Evolutionary conservation across 2,888 invertebrate genomes (phyloP).

Genomic region (Drosophila formosana): DNA sequence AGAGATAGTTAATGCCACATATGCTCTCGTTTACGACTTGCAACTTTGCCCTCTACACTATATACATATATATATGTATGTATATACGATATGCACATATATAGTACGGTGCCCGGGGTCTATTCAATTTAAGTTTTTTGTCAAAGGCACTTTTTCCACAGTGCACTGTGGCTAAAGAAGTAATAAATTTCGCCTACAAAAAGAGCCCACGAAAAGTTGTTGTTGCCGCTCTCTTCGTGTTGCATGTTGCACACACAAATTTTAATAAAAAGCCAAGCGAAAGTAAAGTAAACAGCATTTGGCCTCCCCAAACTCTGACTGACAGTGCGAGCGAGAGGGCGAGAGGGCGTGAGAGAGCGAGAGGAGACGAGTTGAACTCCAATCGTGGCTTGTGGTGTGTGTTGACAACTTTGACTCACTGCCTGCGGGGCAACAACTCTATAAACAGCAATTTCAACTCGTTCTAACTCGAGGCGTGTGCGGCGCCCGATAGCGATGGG

Average conservation of each 20-base stretch:
- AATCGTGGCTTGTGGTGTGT: constrained; percentile 59
- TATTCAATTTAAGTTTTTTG: constrained; percentile 62
- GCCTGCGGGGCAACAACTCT: constrained; percentile 60
- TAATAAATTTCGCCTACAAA: constrained; percentile 52
- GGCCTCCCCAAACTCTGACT: constrained; percentile 32
- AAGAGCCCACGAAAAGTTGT: constrained; percentile 20
- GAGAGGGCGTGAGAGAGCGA: not conserved
- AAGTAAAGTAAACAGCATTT: constrained; percentile 65
- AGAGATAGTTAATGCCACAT: no score
- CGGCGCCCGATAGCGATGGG: constrained; percentile 17
- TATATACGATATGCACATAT: no score
- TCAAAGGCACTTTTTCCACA: constrained; percentile 46
- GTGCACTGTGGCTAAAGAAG: constrained; percentile 47
- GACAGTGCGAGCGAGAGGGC: not conserved
- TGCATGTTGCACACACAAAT: constrained; percentile 30
- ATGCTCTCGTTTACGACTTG: constrained; percentile 1
- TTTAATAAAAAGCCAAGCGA: constrained; percentile 63
- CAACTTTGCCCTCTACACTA: constrained; percentile 27
- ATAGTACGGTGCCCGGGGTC: constrained; percentile 14
- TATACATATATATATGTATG: constrained; percentile 6
- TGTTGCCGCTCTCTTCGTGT: constrained; percentile 1
- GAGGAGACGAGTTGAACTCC: constrained; percentile 24
- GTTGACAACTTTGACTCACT: constrained; percentile 67
- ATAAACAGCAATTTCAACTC: constrained; percentile 65
- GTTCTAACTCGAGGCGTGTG: constrained; percentile 33